These are phyloP conservation scores for Vanacampus margaritifer DNA, from an alignment of 2,113 vertebrate genomes.

Conservation along the genomic window DNA sequence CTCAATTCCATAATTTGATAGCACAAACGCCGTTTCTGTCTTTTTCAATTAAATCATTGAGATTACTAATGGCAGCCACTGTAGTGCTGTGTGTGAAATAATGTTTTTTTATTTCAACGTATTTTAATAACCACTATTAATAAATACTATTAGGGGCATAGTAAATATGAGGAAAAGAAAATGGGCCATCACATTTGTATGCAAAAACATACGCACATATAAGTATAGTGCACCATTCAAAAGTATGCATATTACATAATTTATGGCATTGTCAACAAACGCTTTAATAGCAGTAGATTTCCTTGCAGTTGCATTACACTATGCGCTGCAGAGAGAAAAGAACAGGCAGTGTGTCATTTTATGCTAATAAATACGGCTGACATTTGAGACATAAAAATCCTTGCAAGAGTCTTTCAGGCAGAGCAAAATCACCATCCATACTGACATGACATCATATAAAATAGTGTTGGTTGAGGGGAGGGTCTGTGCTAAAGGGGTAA, in stretches of 20 bases:
- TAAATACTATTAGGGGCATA: background rate
- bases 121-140: background rate
- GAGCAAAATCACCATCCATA: conserved; percentile 22
- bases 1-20: background rate
- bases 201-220: background rate
- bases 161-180: too few species aligned
- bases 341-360: too few species aligned
- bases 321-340: background rate
- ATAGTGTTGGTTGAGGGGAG: conserved; percentile 2
- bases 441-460: conserved; percentile 17
- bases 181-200: too few species aligned
- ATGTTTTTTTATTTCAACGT: background rate
- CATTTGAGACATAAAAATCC: background rate
- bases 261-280: background rate
- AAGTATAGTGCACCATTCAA: background rate
- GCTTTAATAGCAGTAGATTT: background rate
- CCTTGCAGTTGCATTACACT: background rate
- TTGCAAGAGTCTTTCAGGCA: background rate
- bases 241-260: background rate
- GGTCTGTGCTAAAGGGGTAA: too few species aligned
- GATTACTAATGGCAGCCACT: background rate
- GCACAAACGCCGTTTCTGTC: background rate
- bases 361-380: background rate
- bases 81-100: background rate
- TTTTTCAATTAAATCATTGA: background rate